Conservation (phyloP, 2,797 vertebrate species). For the Decapterus maruadsi region DNA sequence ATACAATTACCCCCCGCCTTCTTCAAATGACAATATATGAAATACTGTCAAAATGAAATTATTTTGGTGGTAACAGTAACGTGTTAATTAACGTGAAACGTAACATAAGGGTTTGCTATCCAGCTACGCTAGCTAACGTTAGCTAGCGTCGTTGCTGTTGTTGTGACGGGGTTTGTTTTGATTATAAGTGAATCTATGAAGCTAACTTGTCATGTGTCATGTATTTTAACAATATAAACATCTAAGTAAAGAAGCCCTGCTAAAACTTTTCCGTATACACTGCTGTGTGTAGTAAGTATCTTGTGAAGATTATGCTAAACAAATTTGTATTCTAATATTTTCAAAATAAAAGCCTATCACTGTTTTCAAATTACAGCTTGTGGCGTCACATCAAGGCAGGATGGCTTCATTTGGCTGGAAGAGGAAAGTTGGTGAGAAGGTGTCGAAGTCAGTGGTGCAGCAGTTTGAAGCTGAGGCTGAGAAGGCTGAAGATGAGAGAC, state of each 20-base stretch:
- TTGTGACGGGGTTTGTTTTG: constrained; percentile 3
- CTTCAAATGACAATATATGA: not conserved
- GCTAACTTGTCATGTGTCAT: accelerated
- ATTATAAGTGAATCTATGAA: not conserved
- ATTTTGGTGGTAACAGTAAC: not conserved
- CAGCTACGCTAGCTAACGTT: constrained; percentile 14
- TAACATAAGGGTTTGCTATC: not conserved
- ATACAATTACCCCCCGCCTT: not conserved
- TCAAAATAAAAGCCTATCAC: constrained; percentile 8
- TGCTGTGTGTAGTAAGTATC: not conserved
- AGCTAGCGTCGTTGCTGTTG: not conserved
- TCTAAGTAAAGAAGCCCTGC: no score
- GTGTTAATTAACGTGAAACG: not conserved
- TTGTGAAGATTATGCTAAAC: not conserved
- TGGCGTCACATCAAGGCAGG: constrained; percentile 19
- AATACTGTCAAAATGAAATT: not conserved
- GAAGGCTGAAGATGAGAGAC: constrained; percentile 79
- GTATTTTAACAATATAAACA: not conserved
- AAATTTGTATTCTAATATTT: not conserved
- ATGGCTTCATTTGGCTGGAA: constrained; percentile 99
- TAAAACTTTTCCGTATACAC: not conserved
- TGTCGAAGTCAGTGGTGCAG: constrained; percentile 90
- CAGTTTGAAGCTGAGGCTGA: constrained; percentile 92
- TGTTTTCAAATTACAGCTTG: no score
- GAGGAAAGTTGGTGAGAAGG: constrained; percentile 94